These are phyloP conservation scores for Stomatorhinus walkeri DNA, from an alignment of 2,797 vertebrate species.

Conservation along the genomic window DNA sequence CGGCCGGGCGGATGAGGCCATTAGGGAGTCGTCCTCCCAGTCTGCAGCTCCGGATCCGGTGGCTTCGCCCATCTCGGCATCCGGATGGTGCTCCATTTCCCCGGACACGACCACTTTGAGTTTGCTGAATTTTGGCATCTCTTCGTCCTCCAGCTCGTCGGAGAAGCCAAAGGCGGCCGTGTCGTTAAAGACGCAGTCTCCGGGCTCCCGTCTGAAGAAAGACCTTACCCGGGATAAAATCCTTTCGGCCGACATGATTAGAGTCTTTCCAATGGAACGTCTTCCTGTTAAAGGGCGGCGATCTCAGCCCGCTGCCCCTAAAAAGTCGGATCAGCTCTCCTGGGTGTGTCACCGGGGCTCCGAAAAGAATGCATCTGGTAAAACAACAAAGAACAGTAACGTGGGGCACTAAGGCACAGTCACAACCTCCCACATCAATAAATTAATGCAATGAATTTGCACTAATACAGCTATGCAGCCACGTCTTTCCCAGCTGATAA, in stretches of 20 bases:
- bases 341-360: not conserved
- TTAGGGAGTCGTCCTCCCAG: slow-evolving; percentile 58
- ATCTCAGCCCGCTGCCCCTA: not conserved
- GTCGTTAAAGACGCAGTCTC: slow-evolving; percentile 73
- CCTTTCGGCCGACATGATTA: slow-evolving; percentile 54
- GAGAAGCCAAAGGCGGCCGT: slow-evolving; percentile 77
- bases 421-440: not conserved
- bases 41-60: slow-evolving; percentile 40
- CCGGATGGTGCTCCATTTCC: slow-evolving; percentile 60
- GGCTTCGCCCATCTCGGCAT: slow-evolving; percentile 33
- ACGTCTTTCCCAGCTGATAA: not conserved
- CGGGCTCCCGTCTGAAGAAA: slow-evolving; percentile 54
- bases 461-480: not conserved
- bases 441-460: not conserved
- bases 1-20: slow-evolving; percentile 59
- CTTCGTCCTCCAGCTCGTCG: slow-evolving; percentile 68
- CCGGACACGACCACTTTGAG: slow-evolving; percentile 84
- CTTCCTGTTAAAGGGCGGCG: not conserved
- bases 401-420: not conserved
- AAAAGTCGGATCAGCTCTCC: not conserved
- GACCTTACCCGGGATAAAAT: slow-evolving; percentile 56
- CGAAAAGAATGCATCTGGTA: not conserved
- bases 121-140: slow-evolving; percentile 73
- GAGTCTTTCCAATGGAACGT: not conserved
- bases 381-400: not conserved